Percentiles rank a stretch among this genome's conserved stretches.
Conservation (phyloP, 2,113 vertebrate species). For the Hemichromis elongatus region DNA sequence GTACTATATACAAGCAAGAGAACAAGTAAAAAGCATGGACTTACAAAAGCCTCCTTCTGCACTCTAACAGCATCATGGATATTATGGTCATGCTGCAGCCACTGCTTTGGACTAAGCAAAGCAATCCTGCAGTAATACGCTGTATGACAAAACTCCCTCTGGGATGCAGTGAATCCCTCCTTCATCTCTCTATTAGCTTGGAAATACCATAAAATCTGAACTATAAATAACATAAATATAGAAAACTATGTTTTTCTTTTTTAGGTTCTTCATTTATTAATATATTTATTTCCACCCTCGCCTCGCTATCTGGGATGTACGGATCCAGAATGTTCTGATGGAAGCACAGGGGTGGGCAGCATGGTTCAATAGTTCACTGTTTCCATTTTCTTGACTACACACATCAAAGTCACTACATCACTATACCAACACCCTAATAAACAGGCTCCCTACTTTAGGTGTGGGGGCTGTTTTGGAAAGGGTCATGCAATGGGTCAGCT, state of each 20-base stretch:
- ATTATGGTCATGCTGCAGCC: neutral
- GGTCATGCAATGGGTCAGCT: neutral
- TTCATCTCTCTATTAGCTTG: neutral
- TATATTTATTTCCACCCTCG: neutral
- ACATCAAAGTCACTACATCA: neutral
- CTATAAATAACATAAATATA: neutral
- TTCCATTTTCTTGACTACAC: neutral
- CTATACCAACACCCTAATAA: neutral
- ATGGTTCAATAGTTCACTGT: neutral
- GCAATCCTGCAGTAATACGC: neutral
- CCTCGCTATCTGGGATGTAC: neutral
- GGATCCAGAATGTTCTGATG: neutral
- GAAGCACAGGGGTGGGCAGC: neutral
- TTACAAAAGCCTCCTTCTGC: neutral
- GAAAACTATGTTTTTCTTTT: accelerated
- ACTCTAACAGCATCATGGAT: neutral
- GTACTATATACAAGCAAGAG: neutral
- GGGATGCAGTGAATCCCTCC: neutral
- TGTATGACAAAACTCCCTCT: neutral
- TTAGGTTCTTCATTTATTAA: neutral
- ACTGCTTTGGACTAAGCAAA: neutral
- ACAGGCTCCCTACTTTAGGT: neutral
- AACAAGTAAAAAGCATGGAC: neutral
- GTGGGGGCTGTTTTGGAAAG: neutral
- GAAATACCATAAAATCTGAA: neutral